A percentile compares a stretch with the other conserved stretches of the same genome.
Evolutionary conservation across 2,888 invertebrate species (phyloP).

Genomic region (Mimas tiliae): DNA sequence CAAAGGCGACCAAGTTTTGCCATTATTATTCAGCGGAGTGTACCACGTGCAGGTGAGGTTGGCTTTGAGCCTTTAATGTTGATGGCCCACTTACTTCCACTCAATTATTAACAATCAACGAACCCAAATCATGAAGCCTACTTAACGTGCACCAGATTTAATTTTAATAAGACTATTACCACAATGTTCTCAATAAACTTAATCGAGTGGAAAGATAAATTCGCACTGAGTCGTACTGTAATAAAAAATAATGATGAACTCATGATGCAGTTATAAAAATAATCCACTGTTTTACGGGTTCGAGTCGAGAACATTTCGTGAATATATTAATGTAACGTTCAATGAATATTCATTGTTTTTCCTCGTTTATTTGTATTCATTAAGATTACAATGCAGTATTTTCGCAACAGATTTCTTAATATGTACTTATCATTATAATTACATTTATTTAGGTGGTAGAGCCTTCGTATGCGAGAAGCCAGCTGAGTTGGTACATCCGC

Average conservation of each 20-base stretch:
- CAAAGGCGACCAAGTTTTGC: no score
- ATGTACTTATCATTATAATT: no score
- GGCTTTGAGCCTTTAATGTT: no score
- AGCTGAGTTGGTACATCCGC: no score
- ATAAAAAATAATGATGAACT: slow-evolving; percentile 22
- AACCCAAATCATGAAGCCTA: background rate
- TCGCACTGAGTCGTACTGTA: background rate
- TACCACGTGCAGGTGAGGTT: no score
- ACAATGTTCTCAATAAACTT: slow-evolving; percentile 4
- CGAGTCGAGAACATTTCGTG: background rate
- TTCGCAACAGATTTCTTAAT: no score
- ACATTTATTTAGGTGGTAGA: no score
- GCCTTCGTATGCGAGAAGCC: no score
- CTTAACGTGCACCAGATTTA: background rate
- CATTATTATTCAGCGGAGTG: no score
- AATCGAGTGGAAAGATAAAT: slow-evolving; percentile 11
- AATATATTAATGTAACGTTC: slow-evolving; percentile 1
- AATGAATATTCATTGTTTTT: slow-evolving; percentile 13
- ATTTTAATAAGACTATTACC: background rate
- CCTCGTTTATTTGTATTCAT: background rate
- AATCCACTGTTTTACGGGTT: slow-evolving; percentile 5
- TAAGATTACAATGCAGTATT: background rate
- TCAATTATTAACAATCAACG: background rate
- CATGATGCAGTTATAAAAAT: slow-evolving; percentile 14
- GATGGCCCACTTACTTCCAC: no score